These are phyloP conservation scores for Diorhabda sublineata DNA, from an alignment of 1,140 invertebrate species.

Conservation along the genomic window DNA sequence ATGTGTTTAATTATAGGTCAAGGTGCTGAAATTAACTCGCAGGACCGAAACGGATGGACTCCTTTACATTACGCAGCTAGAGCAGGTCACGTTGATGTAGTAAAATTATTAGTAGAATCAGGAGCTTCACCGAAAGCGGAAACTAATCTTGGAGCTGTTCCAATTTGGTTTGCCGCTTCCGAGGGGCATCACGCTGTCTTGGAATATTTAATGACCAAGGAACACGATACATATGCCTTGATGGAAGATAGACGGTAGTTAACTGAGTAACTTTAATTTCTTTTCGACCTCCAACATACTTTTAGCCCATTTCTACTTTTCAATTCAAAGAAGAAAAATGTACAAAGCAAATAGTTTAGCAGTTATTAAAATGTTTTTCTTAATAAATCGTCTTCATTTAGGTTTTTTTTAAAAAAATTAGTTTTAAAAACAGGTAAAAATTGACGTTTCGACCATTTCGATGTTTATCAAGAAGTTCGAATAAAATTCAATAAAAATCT, in stretches of 20 bases:
- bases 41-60: constrained; percentile 97
- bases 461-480: no score
- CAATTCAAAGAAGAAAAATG: no score
- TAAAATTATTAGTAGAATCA: constrained; percentile 90
- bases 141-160: constrained; percentile 89
- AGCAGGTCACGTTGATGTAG: constrained; percentile 91
- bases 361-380: no score
- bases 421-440: no score
- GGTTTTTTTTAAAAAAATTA: no score
- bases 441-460: no score
- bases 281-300: no score
- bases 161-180: constrained; percentile 95
- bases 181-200: constrained; percentile 95
- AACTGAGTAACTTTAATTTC: no score
- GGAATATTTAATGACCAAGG: constrained; percentile 93
- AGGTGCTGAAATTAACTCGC: constrained; percentile 96
- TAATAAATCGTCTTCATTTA: no score
- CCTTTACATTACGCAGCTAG: constrained; percentile 93
- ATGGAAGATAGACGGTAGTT: constrained; percentile 86
- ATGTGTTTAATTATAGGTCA: constrained; percentile 55
- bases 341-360: background rate
- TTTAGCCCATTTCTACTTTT: no score
- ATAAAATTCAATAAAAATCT: background rate
- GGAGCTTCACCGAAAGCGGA: constrained; percentile 91
- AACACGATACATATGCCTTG: constrained; percentile 92